These are phyloP conservation scores for Poeciliopsis turneri DNA, from an alignment of 2,797 vertebrate species.

Conservation along the genomic window DNA sequence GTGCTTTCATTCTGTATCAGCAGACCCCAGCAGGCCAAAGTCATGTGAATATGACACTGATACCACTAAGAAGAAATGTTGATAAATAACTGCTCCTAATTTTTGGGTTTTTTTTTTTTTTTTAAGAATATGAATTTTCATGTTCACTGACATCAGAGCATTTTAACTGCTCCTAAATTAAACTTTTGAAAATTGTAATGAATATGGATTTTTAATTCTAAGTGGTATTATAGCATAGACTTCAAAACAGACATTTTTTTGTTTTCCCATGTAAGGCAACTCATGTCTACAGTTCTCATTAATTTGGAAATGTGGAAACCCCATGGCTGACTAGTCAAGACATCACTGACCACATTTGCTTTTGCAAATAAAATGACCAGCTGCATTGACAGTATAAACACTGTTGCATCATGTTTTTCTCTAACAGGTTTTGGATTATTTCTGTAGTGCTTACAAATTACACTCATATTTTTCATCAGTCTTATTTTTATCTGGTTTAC, in stretches of 20 bases:
- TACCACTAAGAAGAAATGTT: constrained; percentile 56
- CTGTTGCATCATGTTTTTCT: background rate
- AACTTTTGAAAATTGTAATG: constrained; percentile 43
- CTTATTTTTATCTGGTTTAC: background rate
- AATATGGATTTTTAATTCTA: constrained; percentile 60
- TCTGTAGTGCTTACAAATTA: background rate
- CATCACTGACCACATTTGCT: constrained; percentile 23
- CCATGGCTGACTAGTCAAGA: constrained; percentile 37
- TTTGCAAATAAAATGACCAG: constrained; percentile 1
- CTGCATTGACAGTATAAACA: constrained; percentile 1
- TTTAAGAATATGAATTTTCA: constrained; percentile 27
- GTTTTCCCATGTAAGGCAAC: constrained; percentile 42
- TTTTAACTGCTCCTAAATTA: constrained; percentile 16
- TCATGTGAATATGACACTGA: constrained; percentile 64
- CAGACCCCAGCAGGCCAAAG: constrained; percentile 64
- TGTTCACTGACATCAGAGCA: constrained; percentile 12
- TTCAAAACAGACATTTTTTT: constrained; percentile 50
- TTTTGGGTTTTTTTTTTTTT: constrained; percentile 20
- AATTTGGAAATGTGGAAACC: constrained; percentile 66
- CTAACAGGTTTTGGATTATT: background rate
- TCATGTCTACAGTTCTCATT: constrained; percentile 44
- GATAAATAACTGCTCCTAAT: too few relatives aligned
- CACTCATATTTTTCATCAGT: background rate
- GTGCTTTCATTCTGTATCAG: constrained; percentile 62
- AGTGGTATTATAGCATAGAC: constrained; percentile 68